Base-by-base conservation (phyloP, 2,797 vertebrate genomes). In the Hephaestus fuliginosus region DNA sequence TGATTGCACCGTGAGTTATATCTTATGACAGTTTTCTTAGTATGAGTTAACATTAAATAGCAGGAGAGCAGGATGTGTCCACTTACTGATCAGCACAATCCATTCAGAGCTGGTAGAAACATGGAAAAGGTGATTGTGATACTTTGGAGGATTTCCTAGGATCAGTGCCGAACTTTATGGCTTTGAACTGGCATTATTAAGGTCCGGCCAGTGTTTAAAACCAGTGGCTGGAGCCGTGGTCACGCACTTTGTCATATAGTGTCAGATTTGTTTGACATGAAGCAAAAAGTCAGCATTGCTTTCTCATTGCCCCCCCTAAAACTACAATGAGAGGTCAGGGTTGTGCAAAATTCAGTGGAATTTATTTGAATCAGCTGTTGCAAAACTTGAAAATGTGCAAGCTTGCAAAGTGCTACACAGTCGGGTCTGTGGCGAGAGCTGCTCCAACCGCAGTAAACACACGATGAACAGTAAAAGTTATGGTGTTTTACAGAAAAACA, bases 1-100 rank as follows among this genome's bases (percentile, higher is more conserved):
- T 76, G 46, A 73, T 61, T 78, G 39, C 30, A 49, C 6, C 51
- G 30, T 78, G 18, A 76, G 30, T 68, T 7, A 10, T 28, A 53
- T 74, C 5, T 33, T 7, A 60, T 46, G 30, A 9, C 49, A 55
- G 20, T 48, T 58, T 68, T 33, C 41, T 49, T 63, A 43, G 43
- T 60, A 3, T 33, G 30, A 53, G 25, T 7, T 44, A 52, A 61
- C 22, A 64, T 63, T 46, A 68, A 65, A 69, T 48, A n/a, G 3
- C 60, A 56, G 33, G 9, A 52, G 22, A 73, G 39, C 49, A 7
- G 8, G 7, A 3, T 48, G 49, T 22, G n/a, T 48, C 48, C 12
- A n/a, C 14, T 30, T 44, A 44, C 57, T n/a, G 22, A 64, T 30
- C 48, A 43, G 17, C 15, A 17, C 18, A 2, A 55, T 62, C 43